Percentiles rank a stretch among this genome's conserved stretches.
phyloP scores from a whole-genome alignment of 1,140 invertebrate species.

The Ceratosolen fusciceps region DNA sequence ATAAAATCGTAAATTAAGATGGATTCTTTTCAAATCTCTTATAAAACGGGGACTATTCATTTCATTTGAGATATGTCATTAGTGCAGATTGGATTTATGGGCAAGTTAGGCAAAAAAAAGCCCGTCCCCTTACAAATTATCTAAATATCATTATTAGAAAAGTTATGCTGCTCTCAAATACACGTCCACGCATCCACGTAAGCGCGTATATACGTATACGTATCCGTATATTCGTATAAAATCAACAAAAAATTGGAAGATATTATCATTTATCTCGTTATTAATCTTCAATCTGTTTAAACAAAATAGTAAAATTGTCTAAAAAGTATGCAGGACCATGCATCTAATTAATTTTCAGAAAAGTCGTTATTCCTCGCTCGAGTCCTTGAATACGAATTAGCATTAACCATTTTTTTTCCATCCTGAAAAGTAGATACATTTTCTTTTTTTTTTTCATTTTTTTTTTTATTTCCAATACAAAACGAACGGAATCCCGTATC shows the following conservation, averaged over 20 bases:
- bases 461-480: too few species aligned
- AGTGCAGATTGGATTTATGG: neutral
- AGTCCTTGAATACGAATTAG: slow-evolving; percentile 10
- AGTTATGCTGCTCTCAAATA: neutral
- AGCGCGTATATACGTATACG: too few species aligned
- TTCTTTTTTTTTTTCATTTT: too few species aligned
- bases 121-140: neutral
- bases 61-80: neutral
- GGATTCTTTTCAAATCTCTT: neutral
- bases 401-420: neutral
- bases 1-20: slow-evolving; percentile 37
- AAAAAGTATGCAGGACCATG: slow-evolving; percentile 1
- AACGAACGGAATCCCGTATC: too few species aligned
- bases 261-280: neutral
- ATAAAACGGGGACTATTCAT: neutral
- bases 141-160: neutral
- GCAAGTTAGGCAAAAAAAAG: neutral
- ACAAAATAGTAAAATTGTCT: neutral
- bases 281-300: neutral
- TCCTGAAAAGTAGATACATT: neutral
- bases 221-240: too few species aligned
- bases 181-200: neutral
- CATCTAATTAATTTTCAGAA: slow-evolving; percentile 1
- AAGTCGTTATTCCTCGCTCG: neutral
- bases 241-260: too few species aligned